phyloP scores from a whole-genome alignment of 53 echinoderm and acorn worm genomes.

The Henricia sp. region DNA sequence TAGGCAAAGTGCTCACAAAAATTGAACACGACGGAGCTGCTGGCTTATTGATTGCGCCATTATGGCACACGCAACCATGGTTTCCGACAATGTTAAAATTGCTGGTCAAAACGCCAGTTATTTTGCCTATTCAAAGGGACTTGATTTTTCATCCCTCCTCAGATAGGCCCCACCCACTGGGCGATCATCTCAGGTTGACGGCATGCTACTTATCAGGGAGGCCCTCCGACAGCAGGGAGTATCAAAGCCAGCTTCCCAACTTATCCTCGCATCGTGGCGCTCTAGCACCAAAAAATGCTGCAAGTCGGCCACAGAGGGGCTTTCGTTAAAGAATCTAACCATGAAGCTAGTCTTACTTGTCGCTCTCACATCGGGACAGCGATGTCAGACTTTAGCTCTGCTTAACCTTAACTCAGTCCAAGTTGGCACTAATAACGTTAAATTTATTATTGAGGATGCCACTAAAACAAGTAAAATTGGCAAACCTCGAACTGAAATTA shows the following conservation, averaged over 20 bases:
- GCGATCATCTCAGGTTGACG: background rate
- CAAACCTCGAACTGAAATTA: background rate
- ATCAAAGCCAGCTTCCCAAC: too few species aligned
- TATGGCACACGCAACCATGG: too few species aligned
- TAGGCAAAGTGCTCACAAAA: too few species aligned
- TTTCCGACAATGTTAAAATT: too few species aligned
- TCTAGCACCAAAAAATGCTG: background rate
- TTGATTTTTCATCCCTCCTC: background rate
- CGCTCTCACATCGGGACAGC: conserved; percentile 9
- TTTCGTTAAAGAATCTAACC: background rate
- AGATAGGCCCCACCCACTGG: background rate
- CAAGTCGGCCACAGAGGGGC: background rate
- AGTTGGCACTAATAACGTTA: background rate
- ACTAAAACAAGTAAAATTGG: too few species aligned
- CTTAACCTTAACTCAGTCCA: background rate
- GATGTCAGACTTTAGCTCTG: too few species aligned
- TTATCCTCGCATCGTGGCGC: background rate
- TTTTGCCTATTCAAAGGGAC: background rate
- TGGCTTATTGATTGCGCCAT: too few species aligned
- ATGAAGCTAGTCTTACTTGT: too few species aligned
- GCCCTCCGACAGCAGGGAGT: too few species aligned
- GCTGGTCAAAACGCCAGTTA: background rate
- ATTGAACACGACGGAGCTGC: too few species aligned
- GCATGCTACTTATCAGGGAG: background rate
- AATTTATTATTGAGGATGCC: too few species aligned